Conservation (phyloP, 2,888 invertebrate species). For the Hyalella azteca region DNA sequence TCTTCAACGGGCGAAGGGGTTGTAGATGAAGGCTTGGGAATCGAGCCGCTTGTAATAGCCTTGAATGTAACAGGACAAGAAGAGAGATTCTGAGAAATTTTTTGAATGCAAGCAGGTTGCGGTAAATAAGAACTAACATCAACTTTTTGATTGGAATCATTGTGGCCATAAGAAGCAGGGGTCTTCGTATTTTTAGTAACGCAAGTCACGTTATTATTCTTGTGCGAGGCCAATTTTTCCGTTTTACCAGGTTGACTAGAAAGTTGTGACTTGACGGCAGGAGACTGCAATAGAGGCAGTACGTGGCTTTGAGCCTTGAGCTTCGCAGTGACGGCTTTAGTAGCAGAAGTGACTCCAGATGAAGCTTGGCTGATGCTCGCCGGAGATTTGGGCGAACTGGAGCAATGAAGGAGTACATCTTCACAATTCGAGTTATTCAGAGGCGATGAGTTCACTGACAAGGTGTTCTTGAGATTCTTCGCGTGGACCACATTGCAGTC, state of each 20-base stretch:
- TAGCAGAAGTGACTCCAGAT: constrained; percentile 39
- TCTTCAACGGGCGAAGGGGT: constrained; percentile 6
- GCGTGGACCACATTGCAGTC: not conserved
- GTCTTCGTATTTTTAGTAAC: not conserved
- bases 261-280: constrained; percentile 49
- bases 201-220: not conserved
- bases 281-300: constrained; percentile 49
- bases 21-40: not conserved
- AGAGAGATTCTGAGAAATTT: constrained; percentile 1
- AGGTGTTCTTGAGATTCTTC: not conserved
- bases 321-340: constrained; percentile 23
- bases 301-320: constrained; percentile 50
- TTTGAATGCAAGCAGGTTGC: not conserved
- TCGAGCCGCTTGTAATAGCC: not conserved
- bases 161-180: not conserved
- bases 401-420: constrained; percentile 17
- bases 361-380: constrained; percentile 42
- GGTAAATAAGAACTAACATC: not conserved
- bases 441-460: not conserved
- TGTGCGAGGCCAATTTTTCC: not conserved
- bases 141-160: not conserved
- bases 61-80: constrained; percentile 25
- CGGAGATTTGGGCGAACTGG: constrained; percentile 15
- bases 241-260: constrained; percentile 4
- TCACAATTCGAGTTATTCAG: not conserved